Percentiles rank a stretch among this genome's conserved stretches.
Evolutionary conservation across 2,797 vertebrate species (phyloP).

Genomic region (Miopithecus talapoin): DNA sequence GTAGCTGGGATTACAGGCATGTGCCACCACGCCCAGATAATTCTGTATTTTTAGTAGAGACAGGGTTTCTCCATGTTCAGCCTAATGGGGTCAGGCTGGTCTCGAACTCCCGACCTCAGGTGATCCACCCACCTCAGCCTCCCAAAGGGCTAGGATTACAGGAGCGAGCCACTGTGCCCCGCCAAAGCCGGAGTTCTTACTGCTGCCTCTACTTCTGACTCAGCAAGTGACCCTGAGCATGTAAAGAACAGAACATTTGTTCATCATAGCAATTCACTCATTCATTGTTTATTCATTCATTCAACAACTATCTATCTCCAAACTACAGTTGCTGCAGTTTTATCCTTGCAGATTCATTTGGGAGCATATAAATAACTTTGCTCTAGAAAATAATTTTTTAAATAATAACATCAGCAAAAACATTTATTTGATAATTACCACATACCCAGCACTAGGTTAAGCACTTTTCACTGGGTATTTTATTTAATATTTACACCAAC

Average conservation of each 20-base stretch:
- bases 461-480: neutral
- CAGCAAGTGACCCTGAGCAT: neutral
- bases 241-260: neutral
- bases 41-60: too few relatives aligned
- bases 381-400: neutral
- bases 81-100: too few relatives aligned
- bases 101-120: too few relatives aligned
- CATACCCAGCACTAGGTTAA: neutral
- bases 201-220: neutral
- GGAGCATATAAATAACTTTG: neutral
- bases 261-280: neutral
- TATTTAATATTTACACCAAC: neutral
- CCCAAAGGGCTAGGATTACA: too few relatives aligned
- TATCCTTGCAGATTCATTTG: neutral
- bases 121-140: too few relatives aligned
- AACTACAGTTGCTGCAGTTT: neutral
- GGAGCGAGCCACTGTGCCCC: fast-evolving
- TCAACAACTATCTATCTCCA: neutral
- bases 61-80: too few relatives aligned
- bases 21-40: too few relatives aligned
- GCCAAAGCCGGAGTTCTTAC: neutral
- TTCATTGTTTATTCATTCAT: too few relatives aligned
- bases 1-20: too few relatives aligned
- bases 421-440: neutral
- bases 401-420: neutral